Percentiles rank a stretch among this genome's conserved stretches.
phyloP scores from a whole-genome alignment of 2,888 invertebrate genomes.

The Pyrocoelia pectoralis region DNA sequence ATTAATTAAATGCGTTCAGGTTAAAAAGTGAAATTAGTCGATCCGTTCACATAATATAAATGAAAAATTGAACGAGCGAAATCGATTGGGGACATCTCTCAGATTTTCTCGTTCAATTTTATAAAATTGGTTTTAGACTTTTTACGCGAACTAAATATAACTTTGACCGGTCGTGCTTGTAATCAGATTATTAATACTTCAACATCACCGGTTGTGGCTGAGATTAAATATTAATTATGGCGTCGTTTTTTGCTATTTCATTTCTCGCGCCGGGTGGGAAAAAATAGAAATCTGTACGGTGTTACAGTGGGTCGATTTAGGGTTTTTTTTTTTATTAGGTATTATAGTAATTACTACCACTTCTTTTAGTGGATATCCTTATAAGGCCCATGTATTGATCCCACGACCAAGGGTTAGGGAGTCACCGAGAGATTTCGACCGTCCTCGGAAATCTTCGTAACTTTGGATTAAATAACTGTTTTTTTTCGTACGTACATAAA shows the following conservation, averaged over 20 bases:
- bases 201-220: not conserved
- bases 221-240: not conserved
- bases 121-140: not conserved
- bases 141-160: slow-evolving; percentile 1
- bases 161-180: slow-evolving; percentile 1
- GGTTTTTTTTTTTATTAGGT: too few species aligned
- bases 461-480: slow-evolving; percentile 51
- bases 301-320: too few species aligned
- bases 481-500: slow-evolving; percentile 32
- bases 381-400: slow-evolving; percentile 54
- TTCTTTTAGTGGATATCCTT: slow-evolving; percentile 39
- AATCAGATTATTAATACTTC: slow-evolving; percentile 1
- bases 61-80: not conserved
- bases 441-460: slow-evolving; percentile 52
- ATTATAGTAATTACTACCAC: slow-evolving; percentile 40
- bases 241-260: not conserved
- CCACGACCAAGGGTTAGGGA: slow-evolving; percentile 55
- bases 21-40: not conserved
- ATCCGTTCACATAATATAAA: not conserved
- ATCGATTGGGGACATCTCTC: not conserved
- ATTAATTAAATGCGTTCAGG: not conserved
- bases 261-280: too few species aligned
- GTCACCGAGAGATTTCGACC: slow-evolving; percentile 51
- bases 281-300: too few species aligned
- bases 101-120: not conserved